These are phyloP conservation scores for Mesoligia furuncula DNA, from an alignment of 2,888 invertebrate species.

Conservation along the genomic window DNA sequence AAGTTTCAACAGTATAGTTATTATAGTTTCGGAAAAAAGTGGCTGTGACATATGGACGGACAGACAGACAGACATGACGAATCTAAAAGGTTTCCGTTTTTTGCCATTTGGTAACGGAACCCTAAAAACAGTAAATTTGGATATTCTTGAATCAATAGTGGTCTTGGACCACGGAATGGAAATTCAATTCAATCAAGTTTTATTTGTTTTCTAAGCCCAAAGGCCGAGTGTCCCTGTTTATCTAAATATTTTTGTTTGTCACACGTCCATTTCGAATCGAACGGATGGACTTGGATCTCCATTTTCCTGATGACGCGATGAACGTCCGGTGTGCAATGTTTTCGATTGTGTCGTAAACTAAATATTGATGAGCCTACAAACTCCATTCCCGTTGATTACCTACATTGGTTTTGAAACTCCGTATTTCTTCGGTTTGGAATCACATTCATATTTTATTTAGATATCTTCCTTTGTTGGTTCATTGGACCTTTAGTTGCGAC, in stretches of 20 bases:
- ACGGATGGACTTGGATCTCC: background rate
- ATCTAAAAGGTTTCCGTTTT: too few relatives aligned
- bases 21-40: too few relatives aligned
- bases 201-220: constrained; percentile 15
- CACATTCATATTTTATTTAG: constrained; percentile 42
- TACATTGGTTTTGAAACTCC: constrained; percentile 7
- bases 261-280: constrained; percentile 8
- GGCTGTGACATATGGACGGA: too few relatives aligned
- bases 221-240: background rate
- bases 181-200: constrained; percentile 9
- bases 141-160: background rate
- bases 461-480: constrained; percentile 38
- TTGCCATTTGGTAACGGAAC: too few relatives aligned
- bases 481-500: constrained; percentile 4
- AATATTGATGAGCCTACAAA: constrained; percentile 50
- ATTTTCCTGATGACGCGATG: constrained; percentile 33
- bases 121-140: background rate
- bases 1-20: too few relatives aligned
- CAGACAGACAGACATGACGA: too few relatives aligned
- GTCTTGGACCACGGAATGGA: background rate
- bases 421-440: constrained; percentile 44
- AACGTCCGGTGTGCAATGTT: constrained; percentile 25
- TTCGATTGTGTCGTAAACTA: constrained; percentile 38
- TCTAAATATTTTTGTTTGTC: background rate
- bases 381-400: constrained; percentile 51